Evolutionary conservation across 2,888 invertebrate genomes (phyloP).

Genomic region (Noctua janthina): DNA sequence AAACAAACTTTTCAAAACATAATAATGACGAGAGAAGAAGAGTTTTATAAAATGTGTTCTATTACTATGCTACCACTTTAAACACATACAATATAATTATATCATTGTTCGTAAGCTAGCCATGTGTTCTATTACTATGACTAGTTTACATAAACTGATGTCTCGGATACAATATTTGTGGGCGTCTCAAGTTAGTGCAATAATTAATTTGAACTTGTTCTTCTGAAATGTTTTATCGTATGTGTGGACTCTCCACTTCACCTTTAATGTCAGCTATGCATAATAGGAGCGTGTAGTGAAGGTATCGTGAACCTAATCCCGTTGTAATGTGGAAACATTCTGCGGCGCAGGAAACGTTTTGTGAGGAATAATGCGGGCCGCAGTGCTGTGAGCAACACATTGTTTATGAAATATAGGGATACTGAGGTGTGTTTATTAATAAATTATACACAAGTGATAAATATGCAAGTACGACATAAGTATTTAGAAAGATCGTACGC

Average conservation of each 20-base stretch:
- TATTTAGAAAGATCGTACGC: background rate
- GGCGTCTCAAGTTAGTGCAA: background rate
- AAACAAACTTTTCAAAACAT: background rate
- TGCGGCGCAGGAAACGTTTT: slow-evolving; percentile 29
- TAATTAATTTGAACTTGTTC: slow-evolving; percentile 2
- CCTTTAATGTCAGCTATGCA: slow-evolving; percentile 58
- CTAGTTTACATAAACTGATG: background rate
- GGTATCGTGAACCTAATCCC: slow-evolving; percentile 41
- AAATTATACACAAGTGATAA: background rate
- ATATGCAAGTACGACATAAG: no score
- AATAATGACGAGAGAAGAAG: background rate
- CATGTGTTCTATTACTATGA: no score
- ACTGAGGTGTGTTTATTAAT: no score
- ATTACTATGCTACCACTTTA: background rate
- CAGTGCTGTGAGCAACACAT: background rate
- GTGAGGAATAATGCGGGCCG: slow-evolving; percentile 19
- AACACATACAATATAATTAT: no score
- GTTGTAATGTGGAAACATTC: slow-evolving; percentile 57
- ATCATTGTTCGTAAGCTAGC: no score
- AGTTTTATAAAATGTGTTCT: background rate
- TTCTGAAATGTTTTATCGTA: slow-evolving; percentile 26
- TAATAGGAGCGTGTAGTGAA: slow-evolving; percentile 21
- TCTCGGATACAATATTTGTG: background rate
- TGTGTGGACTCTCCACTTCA: slow-evolving; percentile 35
- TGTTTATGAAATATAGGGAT: background rate